A percentile compares a stretch with the other conserved stretches of the same genome.
Conservation (phyloP, 2,113 vertebrate genomes). For the Bostrychus sinensis region DNA sequence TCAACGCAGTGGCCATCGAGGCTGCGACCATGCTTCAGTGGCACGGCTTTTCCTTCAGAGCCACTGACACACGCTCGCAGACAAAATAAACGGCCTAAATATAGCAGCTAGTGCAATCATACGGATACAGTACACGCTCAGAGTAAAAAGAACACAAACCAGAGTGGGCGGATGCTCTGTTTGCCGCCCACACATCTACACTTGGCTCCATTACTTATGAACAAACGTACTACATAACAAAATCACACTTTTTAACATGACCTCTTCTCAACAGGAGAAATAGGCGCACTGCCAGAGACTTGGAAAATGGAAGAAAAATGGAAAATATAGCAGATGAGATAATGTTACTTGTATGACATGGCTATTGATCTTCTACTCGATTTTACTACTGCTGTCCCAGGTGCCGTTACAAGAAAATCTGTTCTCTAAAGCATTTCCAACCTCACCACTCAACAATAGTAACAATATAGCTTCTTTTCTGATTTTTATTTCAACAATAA, state of each 20-base stretch:
- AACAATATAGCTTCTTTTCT: too few relatives aligned
- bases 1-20: slow-evolving; percentile 27
- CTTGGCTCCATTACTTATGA: not conserved
- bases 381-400: too few relatives aligned
- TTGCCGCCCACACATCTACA: not conserved
- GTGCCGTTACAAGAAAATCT: too few relatives aligned
- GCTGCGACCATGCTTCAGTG: slow-evolving; percentile 35
- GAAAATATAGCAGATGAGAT: too few relatives aligned
- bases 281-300: not conserved
- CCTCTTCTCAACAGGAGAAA: not conserved
- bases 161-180: not conserved
- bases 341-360: too few relatives aligned
- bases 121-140: slow-evolving; percentile 1
- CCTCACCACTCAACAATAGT: too few relatives aligned
- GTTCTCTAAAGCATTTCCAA: too few relatives aligned
- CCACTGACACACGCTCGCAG: slow-evolving; percentile 63
- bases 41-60: slow-evolving; percentile 38
- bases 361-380: too few relatives aligned
- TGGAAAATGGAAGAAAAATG: not conserved
- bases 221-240: not conserved
- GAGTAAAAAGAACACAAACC: not conserved
- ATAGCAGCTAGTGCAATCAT: slow-evolving; percentile 14
- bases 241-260: not conserved
- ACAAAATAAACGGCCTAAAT: slow-evolving; percentile 42
- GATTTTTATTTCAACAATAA: too few relatives aligned